Percentiles rank a stretch among this genome's conserved stretches.
These are phyloP conservation scores for Cryptocephalus moraei DNA, from an alignment of 2,888 invertebrate genomes.

Conservation along the genomic window DNA sequence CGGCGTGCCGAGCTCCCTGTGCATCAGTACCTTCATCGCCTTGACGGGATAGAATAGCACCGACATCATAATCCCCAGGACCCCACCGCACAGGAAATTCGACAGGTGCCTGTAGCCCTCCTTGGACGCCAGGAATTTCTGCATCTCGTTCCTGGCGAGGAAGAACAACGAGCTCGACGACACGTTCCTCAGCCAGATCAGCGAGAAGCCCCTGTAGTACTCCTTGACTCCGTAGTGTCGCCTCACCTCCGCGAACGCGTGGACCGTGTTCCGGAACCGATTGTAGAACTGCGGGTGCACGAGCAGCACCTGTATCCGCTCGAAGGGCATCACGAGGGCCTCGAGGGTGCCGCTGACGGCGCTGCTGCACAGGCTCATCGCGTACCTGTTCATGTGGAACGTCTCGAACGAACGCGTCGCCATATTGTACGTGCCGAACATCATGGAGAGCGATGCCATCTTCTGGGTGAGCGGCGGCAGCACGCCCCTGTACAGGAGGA, in stretches of 20 bases:
- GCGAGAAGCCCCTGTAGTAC: constrained; percentile 14
- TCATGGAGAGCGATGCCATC: constrained; percentile 11
- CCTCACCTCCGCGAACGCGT: constrained; percentile 8
- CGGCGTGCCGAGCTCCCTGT: constrained; percentile 13
- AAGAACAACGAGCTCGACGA: constrained; percentile 13
- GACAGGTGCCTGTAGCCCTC: constrained; percentile 5
- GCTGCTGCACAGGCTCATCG: constrained; percentile 9
- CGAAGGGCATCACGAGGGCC: constrained; percentile 15
- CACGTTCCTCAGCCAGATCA: constrained; percentile 12
- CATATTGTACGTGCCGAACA: constrained; percentile 15
- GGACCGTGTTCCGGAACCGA: constrained; percentile 14
- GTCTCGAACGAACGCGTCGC: constrained; percentile 7
- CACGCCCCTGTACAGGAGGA: constrained; percentile 13
- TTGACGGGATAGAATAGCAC: constrained; percentile 15
- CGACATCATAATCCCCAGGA: constrained; percentile 13
- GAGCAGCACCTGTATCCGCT: constrained; percentile 16
- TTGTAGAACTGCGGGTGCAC: constrained; percentile 12
- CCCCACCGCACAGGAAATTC: constrained; percentile 13
- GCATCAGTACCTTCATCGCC: constrained; percentile 13
- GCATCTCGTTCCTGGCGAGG: constrained; percentile 9
- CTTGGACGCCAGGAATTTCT: constrained; percentile 6
- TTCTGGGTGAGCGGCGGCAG: constrained; percentile 16
- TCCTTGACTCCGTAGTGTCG: constrained; percentile 13
- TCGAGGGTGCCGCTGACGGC: constrained; percentile 12
- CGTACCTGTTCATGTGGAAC: constrained; percentile 10